Conservation (phyloP, 1,140 invertebrate genomes). For the Macrocentrus cingulum region DNA sequence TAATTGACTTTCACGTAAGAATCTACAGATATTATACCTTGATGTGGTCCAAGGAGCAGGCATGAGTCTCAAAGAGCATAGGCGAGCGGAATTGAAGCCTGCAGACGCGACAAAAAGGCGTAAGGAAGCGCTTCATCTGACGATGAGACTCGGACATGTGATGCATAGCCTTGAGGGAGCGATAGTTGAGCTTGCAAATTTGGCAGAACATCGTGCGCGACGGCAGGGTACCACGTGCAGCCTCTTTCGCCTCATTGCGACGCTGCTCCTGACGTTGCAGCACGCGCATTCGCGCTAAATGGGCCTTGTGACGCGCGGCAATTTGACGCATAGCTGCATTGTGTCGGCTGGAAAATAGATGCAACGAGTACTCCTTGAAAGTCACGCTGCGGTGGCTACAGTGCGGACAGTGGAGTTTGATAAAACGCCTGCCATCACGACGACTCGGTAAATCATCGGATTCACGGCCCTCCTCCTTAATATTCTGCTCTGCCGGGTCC, state of each 20-base stretch:
- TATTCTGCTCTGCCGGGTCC: slow-evolving; percentile 49
- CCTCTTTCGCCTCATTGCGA: slow-evolving; percentile 68
- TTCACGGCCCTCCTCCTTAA: slow-evolving; percentile 40
- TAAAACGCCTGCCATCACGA: slow-evolving; percentile 60
- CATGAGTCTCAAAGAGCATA: slow-evolving; percentile 79
- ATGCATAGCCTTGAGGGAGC: slow-evolving; percentile 73
- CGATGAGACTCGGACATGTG: slow-evolving; percentile 74
- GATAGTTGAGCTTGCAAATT: slow-evolving; percentile 79
- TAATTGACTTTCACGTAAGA: neutral
- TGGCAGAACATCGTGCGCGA: slow-evolving; percentile 71
- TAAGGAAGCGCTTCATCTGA: slow-evolving; percentile 79
- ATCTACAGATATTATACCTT: slow-evolving; percentile 45
- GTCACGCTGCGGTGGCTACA: slow-evolving; percentile 72
- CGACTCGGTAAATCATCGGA: slow-evolving; percentile 50
- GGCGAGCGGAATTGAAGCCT: slow-evolving; percentile 74
- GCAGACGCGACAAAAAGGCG: slow-evolving; percentile 74
- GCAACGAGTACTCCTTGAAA: slow-evolving; percentile 72
- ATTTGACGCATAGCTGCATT: slow-evolving; percentile 70
- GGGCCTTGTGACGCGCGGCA: slow-evolving; percentile 70
- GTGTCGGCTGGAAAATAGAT: slow-evolving; percentile 70
- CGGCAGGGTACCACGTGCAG: slow-evolving; percentile 66
- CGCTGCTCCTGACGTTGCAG: slow-evolving; percentile 73
- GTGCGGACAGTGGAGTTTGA: slow-evolving; percentile 74
- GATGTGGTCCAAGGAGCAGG: slow-evolving; percentile 76
- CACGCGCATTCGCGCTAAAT: slow-evolving; percentile 71